Evolutionary conservation across 2,888 invertebrate species (phyloP).

Genomic region (Plagodis dolabraria): DNA sequence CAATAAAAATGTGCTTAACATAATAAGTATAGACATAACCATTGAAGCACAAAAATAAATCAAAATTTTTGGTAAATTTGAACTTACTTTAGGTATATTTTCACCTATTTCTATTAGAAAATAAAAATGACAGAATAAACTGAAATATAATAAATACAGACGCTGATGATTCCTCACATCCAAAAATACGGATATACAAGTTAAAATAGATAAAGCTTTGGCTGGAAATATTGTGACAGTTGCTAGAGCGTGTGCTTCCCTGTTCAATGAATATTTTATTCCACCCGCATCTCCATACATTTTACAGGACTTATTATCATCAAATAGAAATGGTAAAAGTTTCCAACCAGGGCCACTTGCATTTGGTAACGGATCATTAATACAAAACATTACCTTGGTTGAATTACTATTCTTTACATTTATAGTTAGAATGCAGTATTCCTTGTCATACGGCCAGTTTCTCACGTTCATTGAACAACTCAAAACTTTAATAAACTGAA

Average conservation of each 20-base stretch:
- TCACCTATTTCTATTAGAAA: neutral
- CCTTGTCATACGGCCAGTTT: constrained; percentile 8
- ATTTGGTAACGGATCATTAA: neutral
- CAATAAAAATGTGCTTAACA: neutral
- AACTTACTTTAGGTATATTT: neutral
- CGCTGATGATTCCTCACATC: constrained; percentile 5
- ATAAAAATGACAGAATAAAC: neutral
- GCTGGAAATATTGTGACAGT: constrained; percentile 1
- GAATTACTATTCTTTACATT: neutral
- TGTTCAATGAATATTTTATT: neutral
- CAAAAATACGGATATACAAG: constrained; percentile 1
- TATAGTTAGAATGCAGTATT: constrained; percentile 1
- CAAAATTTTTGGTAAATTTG: constrained; percentile 1
- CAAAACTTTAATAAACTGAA: neutral
- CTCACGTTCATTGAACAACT: constrained; percentile 1
- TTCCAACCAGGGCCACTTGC: neutral
- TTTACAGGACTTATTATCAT: neutral
- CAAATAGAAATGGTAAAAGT: constrained; percentile 1
- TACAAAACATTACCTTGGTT: neutral
- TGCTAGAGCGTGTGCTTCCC: neutral
- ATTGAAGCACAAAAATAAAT: constrained; percentile 2
- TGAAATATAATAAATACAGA: constrained; percentile 5
- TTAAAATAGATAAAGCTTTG: constrained; percentile 1
- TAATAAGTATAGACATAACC: neutral
- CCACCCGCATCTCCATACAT: neutral